Evolutionary conservation across 2,797 vertebrate species (phyloP).

Genomic region (Protonibea diacanthus): DNA sequence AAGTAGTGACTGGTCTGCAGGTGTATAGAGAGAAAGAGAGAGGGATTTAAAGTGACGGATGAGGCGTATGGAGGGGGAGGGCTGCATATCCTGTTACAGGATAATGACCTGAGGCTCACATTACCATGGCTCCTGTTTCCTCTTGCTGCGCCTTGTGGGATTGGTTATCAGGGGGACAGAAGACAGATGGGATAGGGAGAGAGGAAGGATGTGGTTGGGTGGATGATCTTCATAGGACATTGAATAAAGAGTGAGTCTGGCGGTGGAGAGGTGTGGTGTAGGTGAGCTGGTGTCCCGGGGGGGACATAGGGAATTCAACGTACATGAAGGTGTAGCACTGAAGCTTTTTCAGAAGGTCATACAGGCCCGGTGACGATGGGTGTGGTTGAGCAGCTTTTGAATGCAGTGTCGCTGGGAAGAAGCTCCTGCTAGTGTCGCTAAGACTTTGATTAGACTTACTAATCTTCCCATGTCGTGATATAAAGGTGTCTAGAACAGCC

Average conservation of each 20-base stretch:
- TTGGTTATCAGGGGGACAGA: conserved; percentile 67
- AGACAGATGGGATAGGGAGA: conserved; percentile 59
- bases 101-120: conserved; percentile 80
- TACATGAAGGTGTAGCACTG: conserved; percentile 23
- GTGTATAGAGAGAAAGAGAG: conserved; percentile 61
- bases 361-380: conserved; percentile 37
- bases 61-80: conserved; percentile 50
- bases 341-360: conserved; percentile 68
- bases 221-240: conserved; percentile 35
- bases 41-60: conserved; percentile 58
- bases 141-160: conserved; percentile 57
- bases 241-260: conserved; percentile 26
- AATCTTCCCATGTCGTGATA: conserved; percentile 9
- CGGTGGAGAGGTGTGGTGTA: conserved; percentile 20
- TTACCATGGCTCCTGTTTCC: conserved; percentile 78
- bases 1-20: conserved; percentile 64
- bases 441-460: conserved; percentile 29
- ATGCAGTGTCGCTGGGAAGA: conserved; percentile 8
- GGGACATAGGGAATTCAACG: conserved; percentile 8
- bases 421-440: conserved; percentile 6
- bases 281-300: conserved; percentile 7
- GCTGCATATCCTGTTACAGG: conserved; percentile 80
- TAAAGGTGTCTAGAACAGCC: conserved; percentile 29
- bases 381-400: conserved; percentile 49
- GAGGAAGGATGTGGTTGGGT: conserved; percentile 27